These are phyloP conservation scores for Trimorus sp. DNA, from an alignment of 2,888 invertebrate genomes.

Conservation along the genomic window DNA sequence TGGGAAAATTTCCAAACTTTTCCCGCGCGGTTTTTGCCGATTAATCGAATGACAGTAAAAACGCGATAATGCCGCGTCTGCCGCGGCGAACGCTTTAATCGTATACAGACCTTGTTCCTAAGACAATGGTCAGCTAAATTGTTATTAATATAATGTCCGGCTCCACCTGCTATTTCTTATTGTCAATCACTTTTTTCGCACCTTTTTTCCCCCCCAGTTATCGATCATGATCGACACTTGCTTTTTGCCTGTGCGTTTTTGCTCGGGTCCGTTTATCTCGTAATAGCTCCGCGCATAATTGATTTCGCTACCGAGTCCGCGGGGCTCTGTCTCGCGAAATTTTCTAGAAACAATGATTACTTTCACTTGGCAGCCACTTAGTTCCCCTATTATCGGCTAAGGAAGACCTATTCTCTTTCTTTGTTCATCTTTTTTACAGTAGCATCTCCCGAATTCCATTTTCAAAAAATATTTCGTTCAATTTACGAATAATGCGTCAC, in stretches of 20 bases:
- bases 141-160: conserved; percentile 36
- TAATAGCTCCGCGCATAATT: conserved; percentile 36
- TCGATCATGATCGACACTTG: conserved; percentile 48
- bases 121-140: conserved; percentile 32
- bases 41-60: neutral
- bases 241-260: conserved; percentile 24
- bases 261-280: conserved; percentile 10
- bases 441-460: too few relatives aligned
- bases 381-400: too few relatives aligned
- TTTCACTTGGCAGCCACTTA: too few relatives aligned
- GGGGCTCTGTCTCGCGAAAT: neutral
- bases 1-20: too few relatives aligned
- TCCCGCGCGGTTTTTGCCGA: neutral
- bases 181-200: conserved; percentile 42
- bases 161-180: conserved; percentile 50
- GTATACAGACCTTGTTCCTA: conserved; percentile 10
- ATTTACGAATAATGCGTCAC: too few relatives aligned
- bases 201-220: conserved; percentile 20
- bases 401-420: too few relatives aligned
- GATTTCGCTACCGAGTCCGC: conserved; percentile 35
- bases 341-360: too few relatives aligned
- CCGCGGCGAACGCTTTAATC: neutral
- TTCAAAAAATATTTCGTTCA: too few relatives aligned
- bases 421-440: too few relatives aligned
- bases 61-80: conserved; percentile 14